Evolutionary conservation across 2,888 invertebrate species (phyloP), one percentile per base, ranked within the genome.

Genomic region (Limulus polyphemus): DNA sequence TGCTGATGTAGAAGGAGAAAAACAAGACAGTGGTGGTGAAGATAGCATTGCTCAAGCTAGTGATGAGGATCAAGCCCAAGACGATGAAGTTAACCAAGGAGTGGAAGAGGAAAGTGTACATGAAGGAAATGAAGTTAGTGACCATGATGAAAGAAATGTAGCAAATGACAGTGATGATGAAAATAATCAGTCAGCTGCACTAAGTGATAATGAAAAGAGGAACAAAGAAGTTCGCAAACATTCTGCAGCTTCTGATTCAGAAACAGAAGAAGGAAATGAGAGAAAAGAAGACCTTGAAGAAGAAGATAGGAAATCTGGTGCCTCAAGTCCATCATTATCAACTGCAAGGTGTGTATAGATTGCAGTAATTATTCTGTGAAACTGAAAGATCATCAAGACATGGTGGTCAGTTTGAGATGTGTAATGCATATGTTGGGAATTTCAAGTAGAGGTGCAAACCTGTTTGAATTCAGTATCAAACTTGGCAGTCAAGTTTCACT

Each of bases 1-100:
- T 60, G 63, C 59, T 9, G 63, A 61, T 63, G 61, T 61, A 55
- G 52, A 63, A 55, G 61, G 59, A 52, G 62, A 62, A 7, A 52
- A 65, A 9, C 46, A 62, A 49, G 54, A 60, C 9, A 59, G 57
- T 47, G 58, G 58, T 14, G 57, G 58, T 47, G 55, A 50, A 3
- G 48, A 57, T 55, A 60, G 47, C 12, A 47, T n/a, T 14, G 32
- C 51, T 10, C 17, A 51, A 14, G 32, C n/a, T 5, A 51, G 47
- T n/a, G 50, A 49, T 14, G 32, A 55, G 13, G 49, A 47, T 55
- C n/a, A 54, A n/a, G 14, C 13, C 11, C 16, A 9, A 14, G 59
- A 59, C 4, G 48, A 65, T 13, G 66, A 67, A 14, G 65, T 59
- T 58, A 61, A 64, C 59, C 47, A 49, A 12, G 56, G 51, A 17